Conservation (phyloP, 2,113 vertebrate genomes). For the Bos indicus region DNA sequence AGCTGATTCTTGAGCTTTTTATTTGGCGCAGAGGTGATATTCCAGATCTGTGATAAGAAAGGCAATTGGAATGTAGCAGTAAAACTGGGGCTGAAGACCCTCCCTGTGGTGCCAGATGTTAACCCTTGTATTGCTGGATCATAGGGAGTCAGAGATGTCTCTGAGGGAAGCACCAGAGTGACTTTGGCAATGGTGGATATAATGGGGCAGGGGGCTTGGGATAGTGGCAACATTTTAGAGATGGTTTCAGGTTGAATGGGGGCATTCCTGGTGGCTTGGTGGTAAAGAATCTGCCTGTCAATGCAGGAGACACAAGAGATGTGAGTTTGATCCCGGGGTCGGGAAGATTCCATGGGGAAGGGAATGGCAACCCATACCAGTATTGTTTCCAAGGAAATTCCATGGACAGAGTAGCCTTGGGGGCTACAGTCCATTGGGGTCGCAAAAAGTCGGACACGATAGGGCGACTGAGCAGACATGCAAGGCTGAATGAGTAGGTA, state of each 20-base stretch:
- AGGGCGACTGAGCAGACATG: not conserved
- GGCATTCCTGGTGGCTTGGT: not conserved
- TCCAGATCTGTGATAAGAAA: not conserved
- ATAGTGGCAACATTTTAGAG: not conserved
- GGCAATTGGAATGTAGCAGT: not conserved
- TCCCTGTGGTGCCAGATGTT: not conserved
- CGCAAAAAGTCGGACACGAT: rapidly evolving
- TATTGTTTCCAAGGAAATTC: not conserved
- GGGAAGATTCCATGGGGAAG: not conserved
- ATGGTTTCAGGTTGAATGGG: not conserved
- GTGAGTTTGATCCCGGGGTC: rapidly evolving
- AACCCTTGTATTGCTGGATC: not conserved
- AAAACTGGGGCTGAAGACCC: not conserved
- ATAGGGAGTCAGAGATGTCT: not conserved
- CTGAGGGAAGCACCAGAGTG: not conserved
- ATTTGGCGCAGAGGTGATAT: not conserved
- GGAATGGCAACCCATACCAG: not conserved
- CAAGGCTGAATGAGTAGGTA: not conserved
- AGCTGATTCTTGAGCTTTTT: not conserved
- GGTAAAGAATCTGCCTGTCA: not conserved
- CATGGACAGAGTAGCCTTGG: not conserved
- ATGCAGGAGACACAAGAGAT: not conserved
- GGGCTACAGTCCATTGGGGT: not conserved
- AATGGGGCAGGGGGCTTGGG: not conserved
- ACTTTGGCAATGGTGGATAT: not conserved